phyloP scores from a whole-genome alignment of 2,888 invertebrate genomes.

The Drosophila cracens region DNA sequence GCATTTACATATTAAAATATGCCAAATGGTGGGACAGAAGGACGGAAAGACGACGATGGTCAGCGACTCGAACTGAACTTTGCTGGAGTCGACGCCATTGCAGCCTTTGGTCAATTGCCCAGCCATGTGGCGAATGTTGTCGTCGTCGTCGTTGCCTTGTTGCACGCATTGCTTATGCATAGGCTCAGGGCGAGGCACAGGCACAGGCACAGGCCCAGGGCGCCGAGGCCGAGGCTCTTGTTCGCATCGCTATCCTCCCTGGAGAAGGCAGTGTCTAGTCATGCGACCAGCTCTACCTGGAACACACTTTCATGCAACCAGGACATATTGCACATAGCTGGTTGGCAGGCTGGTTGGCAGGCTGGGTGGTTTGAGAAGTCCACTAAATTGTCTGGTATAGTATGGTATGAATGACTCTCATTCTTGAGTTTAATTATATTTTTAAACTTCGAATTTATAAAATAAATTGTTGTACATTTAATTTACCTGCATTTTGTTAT shows the following conservation, averaged over 20 bases:
- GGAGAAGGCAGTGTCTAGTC: constrained; percentile 69
- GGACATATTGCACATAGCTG: constrained; percentile 40
- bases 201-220: constrained; percentile 8
- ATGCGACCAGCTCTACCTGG: constrained; percentile 45
- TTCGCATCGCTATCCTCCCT: constrained; percentile 41
- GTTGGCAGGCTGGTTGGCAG: constrained; percentile 7
- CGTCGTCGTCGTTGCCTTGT: constrained; percentile 36
- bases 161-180: constrained; percentile 70
- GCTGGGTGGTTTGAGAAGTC: constrained; percentile 35
- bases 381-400: not conserved
- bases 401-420: not conserved
- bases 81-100: constrained; percentile 23
- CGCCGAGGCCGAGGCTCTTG: constrained; percentile 21
- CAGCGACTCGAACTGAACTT: constrained; percentile 17
- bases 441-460: not conserved
- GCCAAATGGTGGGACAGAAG: constrained; percentile 54
- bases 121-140: constrained; percentile 59
- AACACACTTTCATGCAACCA: constrained; percentile 25
- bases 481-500: not conserved
- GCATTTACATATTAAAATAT: constrained; percentile 81
- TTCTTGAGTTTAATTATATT: not conserved
- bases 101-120: constrained; percentile 71
- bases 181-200: constrained; percentile 41
- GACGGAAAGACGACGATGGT: constrained; percentile 16
- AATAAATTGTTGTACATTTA: not conserved